phyloP scores from a whole-genome alignment of 2,797 vertebrate species.

The Anguilla megastoma region DNA sequence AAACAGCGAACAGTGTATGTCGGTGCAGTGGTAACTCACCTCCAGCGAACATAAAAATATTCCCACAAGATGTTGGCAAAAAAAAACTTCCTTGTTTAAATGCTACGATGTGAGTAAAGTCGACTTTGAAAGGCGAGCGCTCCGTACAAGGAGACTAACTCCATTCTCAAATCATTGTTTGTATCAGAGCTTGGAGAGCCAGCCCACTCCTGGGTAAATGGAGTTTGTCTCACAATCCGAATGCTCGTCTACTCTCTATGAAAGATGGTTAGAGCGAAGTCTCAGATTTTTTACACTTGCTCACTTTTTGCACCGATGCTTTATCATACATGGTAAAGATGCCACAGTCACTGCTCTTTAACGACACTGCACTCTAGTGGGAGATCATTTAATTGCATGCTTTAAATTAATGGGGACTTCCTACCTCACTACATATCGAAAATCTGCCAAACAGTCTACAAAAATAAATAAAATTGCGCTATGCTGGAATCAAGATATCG shows the following conservation, averaged over 20 bases:
- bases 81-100: slow-evolving; percentile 31
- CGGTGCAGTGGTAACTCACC: slow-evolving; percentile 27
- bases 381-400: background rate
- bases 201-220: slow-evolving; percentile 29
- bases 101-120: slow-evolving; percentile 16
- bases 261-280: slow-evolving; percentile 19
- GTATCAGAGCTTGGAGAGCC: slow-evolving; percentile 17
- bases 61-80: slow-evolving; percentile 21
- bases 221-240: slow-evolving; percentile 22
- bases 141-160: slow-evolving; percentile 25
- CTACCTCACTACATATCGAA: background rate
- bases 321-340: background rate
- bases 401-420: background rate
- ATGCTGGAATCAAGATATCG: background rate
- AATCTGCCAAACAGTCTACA: background rate
- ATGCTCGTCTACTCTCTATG: slow-evolving; percentile 17
- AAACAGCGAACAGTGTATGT: background rate
- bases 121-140: slow-evolving; percentile 18
- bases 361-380: slow-evolving; percentile 30
- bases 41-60: slow-evolving; percentile 31
- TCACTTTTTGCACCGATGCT: slow-evolving; percentile 21
- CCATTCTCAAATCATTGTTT: slow-evolving; percentile 37
- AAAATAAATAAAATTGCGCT: background rate
- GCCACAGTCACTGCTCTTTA: background rate
- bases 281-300: slow-evolving; percentile 17